Evolutionary conservation across 1,140 invertebrate species (phyloP).

Genomic region (Metaphire vulgaris): DNA sequence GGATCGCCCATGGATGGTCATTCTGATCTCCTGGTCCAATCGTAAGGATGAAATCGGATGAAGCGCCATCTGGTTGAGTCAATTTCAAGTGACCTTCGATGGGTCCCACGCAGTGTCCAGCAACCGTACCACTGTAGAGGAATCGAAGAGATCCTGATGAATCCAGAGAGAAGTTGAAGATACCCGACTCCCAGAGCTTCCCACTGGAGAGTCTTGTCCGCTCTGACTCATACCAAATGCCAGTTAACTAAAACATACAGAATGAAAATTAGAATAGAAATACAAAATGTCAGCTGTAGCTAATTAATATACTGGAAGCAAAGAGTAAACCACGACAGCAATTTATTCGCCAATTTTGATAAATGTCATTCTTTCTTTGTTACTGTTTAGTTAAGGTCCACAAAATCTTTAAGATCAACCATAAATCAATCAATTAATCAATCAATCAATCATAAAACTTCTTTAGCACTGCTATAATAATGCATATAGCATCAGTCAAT

Average conservation of each 20-base stretch:
- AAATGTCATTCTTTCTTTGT: no score
- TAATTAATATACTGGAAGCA: no score
- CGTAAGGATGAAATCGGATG: neutral
- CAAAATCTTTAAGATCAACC: no score
- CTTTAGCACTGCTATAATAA: no score
- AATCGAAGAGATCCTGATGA: neutral
- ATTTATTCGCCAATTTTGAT: no score
- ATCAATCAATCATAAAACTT: no score
- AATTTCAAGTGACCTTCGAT: neutral
- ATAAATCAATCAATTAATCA: no score
- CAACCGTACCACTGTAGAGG: neutral
- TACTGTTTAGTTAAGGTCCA: no score
- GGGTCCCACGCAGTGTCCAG: neutral
- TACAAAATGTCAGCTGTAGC: no score
- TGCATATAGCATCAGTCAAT: no score
- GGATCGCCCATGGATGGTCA: neutral
- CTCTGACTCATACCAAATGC: neutral
- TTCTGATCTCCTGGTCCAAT: neutral
- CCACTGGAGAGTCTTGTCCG: neutral
- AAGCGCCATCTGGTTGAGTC: neutral
- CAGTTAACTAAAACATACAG: neutral
- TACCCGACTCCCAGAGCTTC: neutral
- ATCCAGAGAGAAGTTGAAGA: neutral
- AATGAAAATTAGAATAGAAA: no score
- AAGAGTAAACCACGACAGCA: no score